phyloP scores from a whole-genome alignment of 2,888 invertebrate species.

The Eurytoma californica region DNA sequence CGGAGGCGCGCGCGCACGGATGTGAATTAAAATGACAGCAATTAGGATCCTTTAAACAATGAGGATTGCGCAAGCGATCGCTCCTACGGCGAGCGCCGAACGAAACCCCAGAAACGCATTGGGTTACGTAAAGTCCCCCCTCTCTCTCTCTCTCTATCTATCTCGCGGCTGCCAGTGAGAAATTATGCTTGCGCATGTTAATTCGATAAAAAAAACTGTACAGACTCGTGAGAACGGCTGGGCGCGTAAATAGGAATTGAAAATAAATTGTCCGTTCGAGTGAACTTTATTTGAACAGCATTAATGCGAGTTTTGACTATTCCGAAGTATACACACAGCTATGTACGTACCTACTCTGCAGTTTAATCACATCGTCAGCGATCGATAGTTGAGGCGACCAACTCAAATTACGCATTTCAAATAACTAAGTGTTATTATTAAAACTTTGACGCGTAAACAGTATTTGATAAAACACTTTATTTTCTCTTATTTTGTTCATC shows the following conservation, averaged over 20 bases:
- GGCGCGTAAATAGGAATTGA: neutral
- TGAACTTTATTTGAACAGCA: neutral
- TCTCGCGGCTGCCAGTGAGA: neutral
- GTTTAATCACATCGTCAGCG: constrained; percentile 31
- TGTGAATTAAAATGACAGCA: constrained; percentile 22
- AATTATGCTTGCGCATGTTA: neutral
- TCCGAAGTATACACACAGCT: neutral
- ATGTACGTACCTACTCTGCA: neutral
- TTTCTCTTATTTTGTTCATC: neutral
- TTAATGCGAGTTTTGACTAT: constrained; percentile 12
- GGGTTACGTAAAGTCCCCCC: neutral
- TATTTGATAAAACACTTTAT: neutral
- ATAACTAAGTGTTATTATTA: constrained; percentile 22
- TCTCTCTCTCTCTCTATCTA: too few relatives aligned
- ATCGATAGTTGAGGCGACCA: constrained; percentile 26
- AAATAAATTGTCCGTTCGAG: constrained; percentile 22
- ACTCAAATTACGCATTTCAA: neutral
- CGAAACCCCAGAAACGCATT: neutral
- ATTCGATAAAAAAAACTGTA: neutral
- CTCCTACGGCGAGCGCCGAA: neutral
- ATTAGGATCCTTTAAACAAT: constrained; percentile 28
- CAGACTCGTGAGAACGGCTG: too few relatives aligned
- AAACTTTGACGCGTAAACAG: neutral
- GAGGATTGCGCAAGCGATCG: neutral
- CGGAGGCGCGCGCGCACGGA: neutral